These are phyloP conservation scores for Oreortyx pictus DNA, from an alignment of 2,797 vertebrate species.

Conservation along the genomic window DNA sequence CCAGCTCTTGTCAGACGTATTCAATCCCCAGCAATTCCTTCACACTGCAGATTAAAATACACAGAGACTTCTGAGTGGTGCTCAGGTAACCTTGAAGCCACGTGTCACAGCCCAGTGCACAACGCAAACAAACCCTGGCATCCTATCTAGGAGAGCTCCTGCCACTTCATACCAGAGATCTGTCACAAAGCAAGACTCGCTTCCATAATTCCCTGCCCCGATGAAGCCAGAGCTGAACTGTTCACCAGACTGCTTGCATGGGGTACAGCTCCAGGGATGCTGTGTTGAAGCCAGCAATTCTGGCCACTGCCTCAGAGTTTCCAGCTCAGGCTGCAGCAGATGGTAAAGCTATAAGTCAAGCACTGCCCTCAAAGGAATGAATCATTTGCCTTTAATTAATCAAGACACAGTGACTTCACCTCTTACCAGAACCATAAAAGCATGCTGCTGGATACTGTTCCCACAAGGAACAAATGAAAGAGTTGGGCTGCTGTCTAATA, in stretches of 20 bases:
- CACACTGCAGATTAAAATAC: background rate
- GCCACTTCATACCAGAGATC: background rate
- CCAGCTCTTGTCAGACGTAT: background rate
- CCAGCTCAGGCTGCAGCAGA: conserved; percentile 42
- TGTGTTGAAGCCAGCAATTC: background rate
- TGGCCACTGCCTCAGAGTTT: conserved; percentile 22
- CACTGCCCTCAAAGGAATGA: conserved; percentile 50
- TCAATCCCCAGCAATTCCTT: background rate
- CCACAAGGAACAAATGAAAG: conserved; percentile 23
- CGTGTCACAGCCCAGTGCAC: background rate
- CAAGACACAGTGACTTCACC: conserved; percentile 41
- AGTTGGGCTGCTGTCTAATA: background rate
- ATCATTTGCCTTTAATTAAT: conserved; percentile 57
- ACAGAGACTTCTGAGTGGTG: background rate
- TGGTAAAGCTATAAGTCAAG: conserved; percentile 32
- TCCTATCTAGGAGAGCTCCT: background rate
- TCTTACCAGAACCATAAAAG: conserved; percentile 61
- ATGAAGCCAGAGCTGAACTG: conserved; percentile 9
- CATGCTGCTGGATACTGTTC: background rate
- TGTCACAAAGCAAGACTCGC: background rate
- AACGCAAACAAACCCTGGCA: background rate
- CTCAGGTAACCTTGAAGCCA: background rate
- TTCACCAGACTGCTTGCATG: background rate
- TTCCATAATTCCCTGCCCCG: background rate
- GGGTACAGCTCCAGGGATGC: background rate